These are phyloP conservation scores for Tinea pellionella DNA, from an alignment of 2,888 invertebrate genomes.

Conservation along the genomic window DNA sequence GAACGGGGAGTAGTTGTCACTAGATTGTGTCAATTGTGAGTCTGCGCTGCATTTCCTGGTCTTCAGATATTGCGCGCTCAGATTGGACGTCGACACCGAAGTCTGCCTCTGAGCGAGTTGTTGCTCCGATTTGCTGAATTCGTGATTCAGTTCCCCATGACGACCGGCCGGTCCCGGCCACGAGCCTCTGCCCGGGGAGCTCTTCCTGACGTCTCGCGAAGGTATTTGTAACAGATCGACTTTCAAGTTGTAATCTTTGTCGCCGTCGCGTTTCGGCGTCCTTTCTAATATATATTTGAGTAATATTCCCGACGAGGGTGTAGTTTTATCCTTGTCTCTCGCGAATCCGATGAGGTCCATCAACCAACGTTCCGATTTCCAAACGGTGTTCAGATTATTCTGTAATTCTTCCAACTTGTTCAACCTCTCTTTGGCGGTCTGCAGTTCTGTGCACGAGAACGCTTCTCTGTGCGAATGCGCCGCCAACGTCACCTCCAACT, in stretches of 20 bases:
- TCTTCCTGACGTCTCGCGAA: constrained; percentile 79
- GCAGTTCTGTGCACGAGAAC: constrained; percentile 89
- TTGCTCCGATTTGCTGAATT: constrained; percentile 88
- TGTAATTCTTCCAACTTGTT: constrained; percentile 87
- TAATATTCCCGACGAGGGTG: constrained; percentile 56
- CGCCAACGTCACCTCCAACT: constrained; percentile 90
- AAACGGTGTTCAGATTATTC: constrained; percentile 84
- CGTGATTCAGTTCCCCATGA: constrained; percentile 69
- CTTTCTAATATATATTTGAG: constrained; percentile 53
- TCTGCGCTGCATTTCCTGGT: constrained; percentile 71
- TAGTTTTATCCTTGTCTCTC: constrained; percentile 74
- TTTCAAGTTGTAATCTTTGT: constrained; percentile 53
- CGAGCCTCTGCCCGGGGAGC: constrained; percentile 82
- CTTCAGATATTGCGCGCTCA: constrained; percentile 67
- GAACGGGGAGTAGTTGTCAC: constrained; percentile 54
- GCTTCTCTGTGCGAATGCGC: constrained; percentile 95
- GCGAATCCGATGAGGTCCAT: constrained; percentile 96
- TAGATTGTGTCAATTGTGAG: constrained; percentile 68
- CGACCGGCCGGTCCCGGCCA: constrained; percentile 84
- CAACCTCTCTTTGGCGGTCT: constrained; percentile 86
- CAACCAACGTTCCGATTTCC: constrained; percentile 96
- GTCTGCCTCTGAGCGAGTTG: constrained; percentile 70
- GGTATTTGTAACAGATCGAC: constrained; percentile 73
- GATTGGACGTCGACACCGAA: constrained; percentile 59
- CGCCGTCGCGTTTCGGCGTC: constrained; percentile 47